These are phyloP conservation scores for Drosophila nikananu DNA, from an alignment of 1,140 invertebrate genomes.

Conservation along the genomic window DNA sequence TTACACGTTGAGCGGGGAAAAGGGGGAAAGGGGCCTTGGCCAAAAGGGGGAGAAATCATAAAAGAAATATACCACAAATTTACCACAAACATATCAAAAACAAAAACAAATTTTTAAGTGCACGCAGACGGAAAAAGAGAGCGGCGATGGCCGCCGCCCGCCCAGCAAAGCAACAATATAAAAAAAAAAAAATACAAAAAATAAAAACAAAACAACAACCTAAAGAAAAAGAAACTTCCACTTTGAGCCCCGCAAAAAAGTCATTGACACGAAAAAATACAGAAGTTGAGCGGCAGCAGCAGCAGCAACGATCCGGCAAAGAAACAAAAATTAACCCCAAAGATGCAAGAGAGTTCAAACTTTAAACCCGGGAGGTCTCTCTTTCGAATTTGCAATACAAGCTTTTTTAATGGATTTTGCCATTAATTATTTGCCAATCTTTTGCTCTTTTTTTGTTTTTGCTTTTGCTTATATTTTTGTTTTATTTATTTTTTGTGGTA, in stretches of 20 bases:
- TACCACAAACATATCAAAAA: constrained; percentile 35
- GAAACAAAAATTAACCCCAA: constrained; percentile 31
- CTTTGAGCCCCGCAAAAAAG: constrained; percentile 60
- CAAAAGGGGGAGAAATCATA: constrained; percentile 53
- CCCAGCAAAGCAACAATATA: constrained; percentile 15
- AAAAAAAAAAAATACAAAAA: constrained; percentile 29
- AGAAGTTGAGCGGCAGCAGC: constrained; percentile 23
- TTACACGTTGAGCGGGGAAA: background rate
- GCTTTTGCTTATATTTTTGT: background rate
- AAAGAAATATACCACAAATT: constrained; percentile 28
- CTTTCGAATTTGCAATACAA: constrained; percentile 14
- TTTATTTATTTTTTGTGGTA: constrained; percentile 2
- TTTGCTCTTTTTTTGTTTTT: background rate
- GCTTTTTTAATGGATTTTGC: constrained; percentile 14
- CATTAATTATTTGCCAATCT: constrained; percentile 10
- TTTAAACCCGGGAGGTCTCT: constrained; percentile 27
- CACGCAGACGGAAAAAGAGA: constrained; percentile 66
- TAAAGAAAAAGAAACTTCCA: constrained; percentile 68
- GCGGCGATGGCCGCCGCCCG: constrained; percentile 51
- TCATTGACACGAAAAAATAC: constrained; percentile 70
- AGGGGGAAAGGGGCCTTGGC: background rate
- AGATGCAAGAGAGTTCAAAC: constrained; percentile 58
- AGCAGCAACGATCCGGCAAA: constrained; percentile 15
- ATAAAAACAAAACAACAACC: constrained; percentile 17
- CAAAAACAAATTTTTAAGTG: constrained; percentile 57